Evolutionary conservation across 2,113 vertebrate species (phyloP).

Genomic region (Apteryx owenii): DNA sequence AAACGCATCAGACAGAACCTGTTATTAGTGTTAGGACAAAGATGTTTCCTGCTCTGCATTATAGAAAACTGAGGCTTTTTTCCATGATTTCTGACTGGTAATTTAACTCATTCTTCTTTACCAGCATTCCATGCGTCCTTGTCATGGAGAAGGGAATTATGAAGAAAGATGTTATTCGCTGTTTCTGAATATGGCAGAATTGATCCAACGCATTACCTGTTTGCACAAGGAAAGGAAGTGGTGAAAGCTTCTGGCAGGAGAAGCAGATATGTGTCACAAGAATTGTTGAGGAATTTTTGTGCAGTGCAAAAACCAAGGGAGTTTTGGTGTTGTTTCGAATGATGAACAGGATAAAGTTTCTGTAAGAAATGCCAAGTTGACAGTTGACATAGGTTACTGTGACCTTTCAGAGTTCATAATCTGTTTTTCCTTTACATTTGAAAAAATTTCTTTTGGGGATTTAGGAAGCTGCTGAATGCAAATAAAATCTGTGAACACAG

Average conservation of each 20-base stretch:
- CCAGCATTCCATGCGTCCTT: neutral
- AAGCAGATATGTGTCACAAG: neutral
- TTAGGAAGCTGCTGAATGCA: slow-evolving; percentile 3
- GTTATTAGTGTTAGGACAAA: neutral
- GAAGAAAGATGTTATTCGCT: neutral
- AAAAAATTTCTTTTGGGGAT: neutral
- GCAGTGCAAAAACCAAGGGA: neutral
- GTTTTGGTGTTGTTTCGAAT: neutral
- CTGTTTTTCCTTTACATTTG: neutral
- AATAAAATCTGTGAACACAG: neutral
- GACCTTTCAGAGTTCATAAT: neutral
- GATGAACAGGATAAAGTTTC: neutral
- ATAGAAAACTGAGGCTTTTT: neutral
- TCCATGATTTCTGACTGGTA: neutral
- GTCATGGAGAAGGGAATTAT: neutral
- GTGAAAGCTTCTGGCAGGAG: neutral
- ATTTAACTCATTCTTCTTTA: neutral
- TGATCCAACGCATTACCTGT: neutral
- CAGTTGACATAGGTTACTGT: neutral
- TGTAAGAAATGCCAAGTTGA: neutral
- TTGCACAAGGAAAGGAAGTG: neutral
- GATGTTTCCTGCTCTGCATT: neutral
- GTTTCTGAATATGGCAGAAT: neutral
- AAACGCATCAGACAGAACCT: neutral
- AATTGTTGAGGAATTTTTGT: neutral